Evolutionary conservation across 2,113 vertebrate genomes (phyloP).

Genomic region (Tragelaphus scriptus): DNA sequence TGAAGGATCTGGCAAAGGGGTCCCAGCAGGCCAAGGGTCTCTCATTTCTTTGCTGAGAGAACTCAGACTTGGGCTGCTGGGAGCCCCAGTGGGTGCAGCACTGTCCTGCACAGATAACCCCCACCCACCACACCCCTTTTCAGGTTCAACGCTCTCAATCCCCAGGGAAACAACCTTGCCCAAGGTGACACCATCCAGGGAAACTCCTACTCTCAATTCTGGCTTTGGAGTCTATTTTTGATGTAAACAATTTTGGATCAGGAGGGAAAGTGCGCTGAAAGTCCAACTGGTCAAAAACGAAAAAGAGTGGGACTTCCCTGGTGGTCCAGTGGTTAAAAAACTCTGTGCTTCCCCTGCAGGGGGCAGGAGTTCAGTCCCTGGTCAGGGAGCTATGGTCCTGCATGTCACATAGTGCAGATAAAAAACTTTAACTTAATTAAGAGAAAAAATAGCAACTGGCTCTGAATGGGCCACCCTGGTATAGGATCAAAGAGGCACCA

Average conservation of each 20-base stretch:
- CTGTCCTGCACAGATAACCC: too few species aligned
- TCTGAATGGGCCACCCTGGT: too few species aligned
- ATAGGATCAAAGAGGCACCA: too few species aligned
- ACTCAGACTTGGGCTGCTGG: too few species aligned
- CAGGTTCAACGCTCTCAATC: too few species aligned
- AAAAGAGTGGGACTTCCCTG: neutral
- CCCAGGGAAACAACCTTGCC: neutral
- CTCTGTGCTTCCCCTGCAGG: neutral
- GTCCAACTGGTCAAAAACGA: neutral
- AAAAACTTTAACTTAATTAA: neutral
- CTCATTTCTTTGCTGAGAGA: too few species aligned
- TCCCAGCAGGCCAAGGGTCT: too few species aligned
- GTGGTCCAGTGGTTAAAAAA: neutral
- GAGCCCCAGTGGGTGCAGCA: too few species aligned
- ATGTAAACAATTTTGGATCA: neutral
- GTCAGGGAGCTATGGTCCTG: neutral
- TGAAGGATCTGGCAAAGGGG: too few species aligned
- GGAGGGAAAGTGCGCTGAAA: neutral
- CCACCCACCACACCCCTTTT: too few species aligned
- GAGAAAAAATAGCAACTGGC: neutral
- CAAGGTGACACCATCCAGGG: neutral
- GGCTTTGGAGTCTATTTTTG: neutral
- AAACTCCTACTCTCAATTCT: neutral
- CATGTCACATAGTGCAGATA: neutral
- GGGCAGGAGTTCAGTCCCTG: neutral